Evolutionary conservation across 2,797 vertebrate genomes (phyloP).

Genomic region (Scyliorhinus canicula): DNA sequence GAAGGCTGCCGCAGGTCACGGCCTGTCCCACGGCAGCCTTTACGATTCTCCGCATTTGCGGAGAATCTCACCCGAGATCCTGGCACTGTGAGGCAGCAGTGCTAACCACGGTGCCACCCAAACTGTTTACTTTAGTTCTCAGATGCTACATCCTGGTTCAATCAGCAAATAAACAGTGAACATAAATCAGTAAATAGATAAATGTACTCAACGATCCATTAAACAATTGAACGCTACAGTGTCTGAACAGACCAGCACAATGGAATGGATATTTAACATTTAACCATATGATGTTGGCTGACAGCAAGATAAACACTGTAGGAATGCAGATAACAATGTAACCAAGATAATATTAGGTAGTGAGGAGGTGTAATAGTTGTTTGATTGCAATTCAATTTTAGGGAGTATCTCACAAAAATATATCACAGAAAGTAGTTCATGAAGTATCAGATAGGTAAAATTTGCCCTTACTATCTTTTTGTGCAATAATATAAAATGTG

Average conservation of each 20-base stretch:
- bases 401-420: not conserved
- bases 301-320: not conserved
- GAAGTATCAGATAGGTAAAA: not conserved
- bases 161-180: too few relatives aligned
- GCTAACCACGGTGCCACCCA: too few relatives aligned
- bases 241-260: not conserved
- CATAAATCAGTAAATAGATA: too few relatives aligned
- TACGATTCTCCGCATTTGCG: too few relatives aligned
- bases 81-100: too few relatives aligned
- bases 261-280: not conserved
- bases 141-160: too few relatives aligned
- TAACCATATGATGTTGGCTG: not conserved
- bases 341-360: not conserved
- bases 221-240: too few relatives aligned
- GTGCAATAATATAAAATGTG: not conserved
- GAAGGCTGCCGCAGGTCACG: too few relatives aligned
- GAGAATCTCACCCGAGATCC: too few relatives aligned
- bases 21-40: too few relatives aligned
- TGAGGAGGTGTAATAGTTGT: not conserved
- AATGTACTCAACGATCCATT: too few relatives aligned
- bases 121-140: too few relatives aligned
- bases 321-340: not conserved
- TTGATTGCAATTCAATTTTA: not conserved
- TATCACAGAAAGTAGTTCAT: not conserved
- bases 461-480: not conserved